phyloP scores from a whole-genome alignment of 2,888 invertebrate species.

The Chorisops tibialis region DNA sequence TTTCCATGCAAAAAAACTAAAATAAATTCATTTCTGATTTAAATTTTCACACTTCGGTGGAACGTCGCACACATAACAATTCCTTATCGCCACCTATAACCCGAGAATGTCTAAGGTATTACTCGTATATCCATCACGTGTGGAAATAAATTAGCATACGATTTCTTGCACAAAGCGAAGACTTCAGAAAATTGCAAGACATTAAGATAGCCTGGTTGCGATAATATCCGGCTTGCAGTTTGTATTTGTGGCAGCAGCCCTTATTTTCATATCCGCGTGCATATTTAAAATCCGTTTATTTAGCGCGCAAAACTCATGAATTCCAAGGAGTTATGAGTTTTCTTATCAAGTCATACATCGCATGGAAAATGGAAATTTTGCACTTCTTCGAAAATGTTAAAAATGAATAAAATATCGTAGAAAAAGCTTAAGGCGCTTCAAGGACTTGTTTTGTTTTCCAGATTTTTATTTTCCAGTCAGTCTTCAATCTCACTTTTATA shows the following conservation, averaged over 20 bases:
- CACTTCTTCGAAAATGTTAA: neutral
- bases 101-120: too few relatives aligned
- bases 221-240: constrained; percentile 12
- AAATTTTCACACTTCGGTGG: too few relatives aligned
- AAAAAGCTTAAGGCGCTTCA: too few relatives aligned
- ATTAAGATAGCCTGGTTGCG: constrained; percentile 1
- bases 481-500: too few relatives aligned
- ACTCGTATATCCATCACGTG: too few relatives aligned
- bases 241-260: constrained; percentile 1
- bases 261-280: constrained; percentile 6
- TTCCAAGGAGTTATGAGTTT: neutral
- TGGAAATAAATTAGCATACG: constrained; percentile 6
- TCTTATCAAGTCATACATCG: constrained; percentile 6
- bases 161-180: neutral
- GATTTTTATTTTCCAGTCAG: too few relatives aligned
- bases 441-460: too few relatives aligned
- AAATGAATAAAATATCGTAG: neutral
- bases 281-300: constrained; percentile 1
- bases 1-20: too few relatives aligned
- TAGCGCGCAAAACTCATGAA: constrained; percentile 5
- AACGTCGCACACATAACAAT: too few relatives aligned
- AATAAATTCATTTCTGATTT: too few relatives aligned
- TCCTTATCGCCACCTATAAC: too few relatives aligned
- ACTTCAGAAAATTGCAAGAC: constrained; percentile 14
- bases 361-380: neutral